These are phyloP conservation scores for Lamprotornis superbus DNA, from an alignment of 2,113 vertebrate genomes.

Conservation along the genomic window DNA sequence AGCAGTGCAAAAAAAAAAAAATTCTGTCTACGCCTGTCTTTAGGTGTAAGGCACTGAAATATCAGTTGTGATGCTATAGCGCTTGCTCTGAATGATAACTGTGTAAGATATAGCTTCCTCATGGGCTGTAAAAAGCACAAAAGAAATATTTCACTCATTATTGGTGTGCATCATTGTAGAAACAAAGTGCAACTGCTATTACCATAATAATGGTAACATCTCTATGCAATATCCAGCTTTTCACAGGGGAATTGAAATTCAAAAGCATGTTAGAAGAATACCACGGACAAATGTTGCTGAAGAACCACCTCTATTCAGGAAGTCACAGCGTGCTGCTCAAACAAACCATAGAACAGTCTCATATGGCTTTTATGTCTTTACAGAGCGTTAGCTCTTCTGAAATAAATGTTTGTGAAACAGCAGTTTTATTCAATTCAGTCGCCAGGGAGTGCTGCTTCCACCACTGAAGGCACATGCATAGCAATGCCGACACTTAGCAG, in stretches of 20 bases:
- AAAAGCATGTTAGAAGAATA: not conserved
- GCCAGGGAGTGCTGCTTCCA: not conserved
- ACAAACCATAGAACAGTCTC: not conserved
- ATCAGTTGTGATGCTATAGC: not conserved
- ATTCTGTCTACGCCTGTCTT: not conserved
- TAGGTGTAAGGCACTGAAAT: not conserved
- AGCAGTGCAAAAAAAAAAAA: not conserved
- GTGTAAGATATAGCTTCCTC: not conserved
- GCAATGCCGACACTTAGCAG: not conserved
- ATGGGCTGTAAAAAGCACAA: not conserved
- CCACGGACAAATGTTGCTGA: not conserved
- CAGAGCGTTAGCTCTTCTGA: not conserved
- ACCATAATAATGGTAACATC: not conserved
- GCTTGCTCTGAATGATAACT: not conserved
- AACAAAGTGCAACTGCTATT: not conserved
- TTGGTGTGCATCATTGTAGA: not conserved
- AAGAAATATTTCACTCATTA: not conserved
- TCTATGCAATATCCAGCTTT: not conserved
- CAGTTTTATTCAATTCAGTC: not conserved
- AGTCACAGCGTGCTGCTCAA: not conserved
- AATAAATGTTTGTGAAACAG: not conserved
- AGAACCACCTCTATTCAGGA: not conserved
- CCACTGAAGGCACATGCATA: not conserved
- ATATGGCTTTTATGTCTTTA: not conserved
- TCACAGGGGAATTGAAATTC: not conserved